phyloP scores from a whole-genome alignment of 2,888 invertebrate species.

The Callimorpha dominula region DNA sequence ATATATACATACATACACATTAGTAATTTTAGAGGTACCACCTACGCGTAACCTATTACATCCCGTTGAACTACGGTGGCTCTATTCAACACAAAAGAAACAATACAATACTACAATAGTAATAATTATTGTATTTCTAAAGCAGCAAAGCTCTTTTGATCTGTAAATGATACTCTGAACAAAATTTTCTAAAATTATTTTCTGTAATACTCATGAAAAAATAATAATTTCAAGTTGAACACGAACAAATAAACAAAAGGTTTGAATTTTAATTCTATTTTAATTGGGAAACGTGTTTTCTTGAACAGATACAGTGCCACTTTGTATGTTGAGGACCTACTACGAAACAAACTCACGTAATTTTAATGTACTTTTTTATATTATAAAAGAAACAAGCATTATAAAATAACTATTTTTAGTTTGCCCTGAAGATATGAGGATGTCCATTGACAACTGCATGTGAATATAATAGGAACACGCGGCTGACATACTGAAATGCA shows the following conservation, averaged over 20 bases:
- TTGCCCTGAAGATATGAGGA: too few relatives aligned
- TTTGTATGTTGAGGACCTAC: slow-evolving; percentile 11
- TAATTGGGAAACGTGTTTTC: slow-evolving; percentile 55
- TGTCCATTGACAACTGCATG: too few relatives aligned
- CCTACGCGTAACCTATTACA: too few relatives aligned
- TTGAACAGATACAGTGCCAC: slow-evolving; percentile 21
- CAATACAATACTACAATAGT: too few relatives aligned
- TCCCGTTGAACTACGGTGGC: too few relatives aligned
- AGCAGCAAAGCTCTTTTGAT: not conserved
- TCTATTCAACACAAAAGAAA: too few relatives aligned
- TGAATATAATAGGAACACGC: too few relatives aligned
- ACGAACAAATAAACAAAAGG: slow-evolving; percentile 30
- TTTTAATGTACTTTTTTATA: not conserved
- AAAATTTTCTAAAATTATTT: slow-evolving; percentile 28
- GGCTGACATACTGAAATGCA: not conserved
- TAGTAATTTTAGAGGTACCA: too few relatives aligned
- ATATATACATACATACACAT: too few relatives aligned
- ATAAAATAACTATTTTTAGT: not conserved
- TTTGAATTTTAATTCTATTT: slow-evolving; percentile 46
- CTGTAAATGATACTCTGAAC: not conserved
- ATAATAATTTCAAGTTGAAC: not conserved
- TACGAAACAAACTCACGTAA: not conserved
- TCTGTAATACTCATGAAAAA: slow-evolving; percentile 15
- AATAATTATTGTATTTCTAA: not conserved
- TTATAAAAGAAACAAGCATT: not conserved